Evolutionary conservation across 2,888 invertebrate species (phyloP), one percentile per base, ranked within the genome.

Genomic region (Apamea epomidion): DNA sequence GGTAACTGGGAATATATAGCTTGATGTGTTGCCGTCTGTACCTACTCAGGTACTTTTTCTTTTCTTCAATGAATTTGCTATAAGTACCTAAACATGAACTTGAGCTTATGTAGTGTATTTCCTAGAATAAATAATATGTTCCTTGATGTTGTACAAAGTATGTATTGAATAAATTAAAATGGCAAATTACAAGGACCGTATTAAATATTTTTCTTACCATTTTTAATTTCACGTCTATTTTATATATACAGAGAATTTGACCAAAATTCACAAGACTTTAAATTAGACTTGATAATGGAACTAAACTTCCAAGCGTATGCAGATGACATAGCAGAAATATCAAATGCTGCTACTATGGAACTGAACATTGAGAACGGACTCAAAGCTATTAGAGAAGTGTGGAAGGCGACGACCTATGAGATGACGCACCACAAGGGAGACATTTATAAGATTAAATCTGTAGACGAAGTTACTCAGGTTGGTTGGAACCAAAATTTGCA

Each of bases 321-420:
- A 14, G 99, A 99, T 14, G 98, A 98, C 83, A 99, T 99, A 88
- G 97, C 98, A 87, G 99, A 99, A 91, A 98, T 99, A 88, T 99
- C 99, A 0, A 98, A 98, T 89, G 98, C 99, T 6, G 99, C 99
- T 21, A 98, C 98, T 1, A 99, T 99, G 98, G 99, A 99, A 94
- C 93, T 99, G 74, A 98, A 98, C 89, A 99, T 99, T 90, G 99
- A 99, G 95, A 98, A 98, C 92, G 98, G 98, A n/a, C 94, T 99
- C 37, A 98, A 98, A 92, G 97, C 97, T 48, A 99, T 99, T 74
- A 95, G 97, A 42, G 97, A 98, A 68, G 97, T 98, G 25, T 99
- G 99, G 99, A 97, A 97, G 80, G 95, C 93, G 3, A 98, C 98
- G 87, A 97, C 97, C 0, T 97, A 98, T 85, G 98, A 98, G 92